Base-by-base conservation (phyloP, 1,140 invertebrate genomes). In the Magallana gigas region DNA sequence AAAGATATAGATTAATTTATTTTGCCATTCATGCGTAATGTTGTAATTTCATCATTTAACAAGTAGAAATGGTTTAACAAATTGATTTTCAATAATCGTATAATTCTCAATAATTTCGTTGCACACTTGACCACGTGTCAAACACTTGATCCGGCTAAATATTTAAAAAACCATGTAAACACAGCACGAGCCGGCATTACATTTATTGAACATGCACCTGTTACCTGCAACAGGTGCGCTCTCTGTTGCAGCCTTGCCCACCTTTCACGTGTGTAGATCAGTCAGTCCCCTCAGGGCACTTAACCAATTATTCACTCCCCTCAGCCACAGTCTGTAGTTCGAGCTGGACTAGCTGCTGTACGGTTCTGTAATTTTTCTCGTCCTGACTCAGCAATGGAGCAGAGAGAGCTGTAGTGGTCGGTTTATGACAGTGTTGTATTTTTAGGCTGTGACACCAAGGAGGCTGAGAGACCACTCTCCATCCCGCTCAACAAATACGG, bases 221-320 rank as follows among this genome's bases (percentile, higher is more conserved):
- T 76, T 76, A 76, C 68, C 68, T 76, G 68, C 23, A 76, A 76
- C 68, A 76, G 68, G 68, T 76, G 68, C 8, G 8, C 8, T 76
- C 12, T 36, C 23, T 29, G 68, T 48, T 76, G 68, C 36, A 29
- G 23, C 23, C 23, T 76, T 76, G 23, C 9, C 68, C 68, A 76
- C 68, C 68, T 23, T 76, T 76, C 68, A 76, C 68, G 23, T 76
- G 68, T 76, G 68, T 29, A 29, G 36, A 76, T 29, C 36, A 76
- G 23, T 76, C 23, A 76, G 68, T 76, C 68, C 68, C 68, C 68
- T 76, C 8, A 36, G 36, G 68, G 23, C 23, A 76, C 36, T 29
- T 76, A 76, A 76, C 68, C 68, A 76, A 76, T 76, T 29, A 76
- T 76, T 76, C 36, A 76, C 68, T 76, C 36, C 36, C 29, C 36